Evolutionary conservation across 2,113 vertebrate species (phyloP).

Genomic region (Trochalopteron elliotii): DNA sequence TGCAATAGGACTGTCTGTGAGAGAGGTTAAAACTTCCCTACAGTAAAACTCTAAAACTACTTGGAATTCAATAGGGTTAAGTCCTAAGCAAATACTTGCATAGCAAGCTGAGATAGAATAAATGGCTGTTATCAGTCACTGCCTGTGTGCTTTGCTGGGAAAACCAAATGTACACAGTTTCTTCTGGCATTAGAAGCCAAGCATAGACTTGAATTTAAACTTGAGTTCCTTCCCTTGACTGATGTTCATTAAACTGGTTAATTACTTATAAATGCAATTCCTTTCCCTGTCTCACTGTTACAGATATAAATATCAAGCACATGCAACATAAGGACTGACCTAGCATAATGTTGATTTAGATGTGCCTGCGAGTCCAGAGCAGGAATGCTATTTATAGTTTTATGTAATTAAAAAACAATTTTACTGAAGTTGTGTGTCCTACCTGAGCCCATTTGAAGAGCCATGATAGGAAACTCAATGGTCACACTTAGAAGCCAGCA

Average conservation of each 20-base stretch:
- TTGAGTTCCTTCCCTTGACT: neutral
- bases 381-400: neutral
- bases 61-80: conserved; percentile 6
- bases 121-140: conserved; percentile 3
- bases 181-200: neutral
- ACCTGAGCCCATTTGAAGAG: neutral
- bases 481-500: neutral
- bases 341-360: neutral
- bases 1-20: neutral
- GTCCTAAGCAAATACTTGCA: conserved; percentile 17
- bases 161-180: neutral
- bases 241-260: neutral
- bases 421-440: neutral
- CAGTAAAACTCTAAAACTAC: neutral
- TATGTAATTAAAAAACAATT: neutral
- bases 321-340: neutral
- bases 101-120: neutral
- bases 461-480: neutral
- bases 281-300: neutral
- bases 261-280: neutral
- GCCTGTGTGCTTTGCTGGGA: neutral
- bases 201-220: conserved; percentile 20
- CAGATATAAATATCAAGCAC: neutral
- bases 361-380: neutral
- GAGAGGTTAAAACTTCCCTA: neutral